Percentiles rank a stretch among this genome's conserved stretches.
These are phyloP conservation scores for Ptilorrhoa leucosticta DNA, from an alignment of 2,113 vertebrate species.

Conservation along the genomic window DNA sequence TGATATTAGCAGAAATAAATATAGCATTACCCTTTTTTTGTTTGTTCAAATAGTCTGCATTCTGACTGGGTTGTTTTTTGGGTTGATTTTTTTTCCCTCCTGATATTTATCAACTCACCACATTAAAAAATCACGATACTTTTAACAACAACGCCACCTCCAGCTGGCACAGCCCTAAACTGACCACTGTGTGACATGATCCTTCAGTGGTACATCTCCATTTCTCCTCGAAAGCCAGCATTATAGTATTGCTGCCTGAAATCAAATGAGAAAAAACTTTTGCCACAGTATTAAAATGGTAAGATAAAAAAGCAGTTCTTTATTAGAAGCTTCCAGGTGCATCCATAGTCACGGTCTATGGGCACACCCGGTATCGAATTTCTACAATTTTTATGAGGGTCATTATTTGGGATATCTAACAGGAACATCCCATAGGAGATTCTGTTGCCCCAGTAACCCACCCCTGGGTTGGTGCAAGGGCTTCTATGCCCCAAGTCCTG, in stretches of 20 bases:
- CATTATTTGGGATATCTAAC: not conserved
- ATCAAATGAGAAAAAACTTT: not conserved
- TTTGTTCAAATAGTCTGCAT: not conserved
- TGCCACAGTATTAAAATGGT: not conserved
- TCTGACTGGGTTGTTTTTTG: accelerated
- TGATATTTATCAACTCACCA: not conserved
- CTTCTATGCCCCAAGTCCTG: not conserved
- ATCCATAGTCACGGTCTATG: no score
- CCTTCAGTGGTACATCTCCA: not conserved
- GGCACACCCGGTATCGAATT: accelerated
- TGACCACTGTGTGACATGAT: not conserved
- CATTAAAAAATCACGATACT: not conserved
- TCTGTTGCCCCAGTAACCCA: no score
- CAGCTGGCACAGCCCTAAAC: not conserved
- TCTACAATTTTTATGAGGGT: not conserved
- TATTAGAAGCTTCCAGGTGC: not conserved
- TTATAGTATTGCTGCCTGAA: not conserved
- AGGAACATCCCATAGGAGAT: not conserved
- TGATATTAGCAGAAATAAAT: not conserved
- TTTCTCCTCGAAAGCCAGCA: accelerated
- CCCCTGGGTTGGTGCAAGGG: not conserved
- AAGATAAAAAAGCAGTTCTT: not conserved
- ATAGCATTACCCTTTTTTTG: accelerated
- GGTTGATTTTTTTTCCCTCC: not conserved
- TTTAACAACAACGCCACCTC: accelerated